A percentile compares a stretch with the other conserved stretches of the same genome.
Conservation (phyloP, 1,140 invertebrate species). For the Meteorus sp. region DNA sequence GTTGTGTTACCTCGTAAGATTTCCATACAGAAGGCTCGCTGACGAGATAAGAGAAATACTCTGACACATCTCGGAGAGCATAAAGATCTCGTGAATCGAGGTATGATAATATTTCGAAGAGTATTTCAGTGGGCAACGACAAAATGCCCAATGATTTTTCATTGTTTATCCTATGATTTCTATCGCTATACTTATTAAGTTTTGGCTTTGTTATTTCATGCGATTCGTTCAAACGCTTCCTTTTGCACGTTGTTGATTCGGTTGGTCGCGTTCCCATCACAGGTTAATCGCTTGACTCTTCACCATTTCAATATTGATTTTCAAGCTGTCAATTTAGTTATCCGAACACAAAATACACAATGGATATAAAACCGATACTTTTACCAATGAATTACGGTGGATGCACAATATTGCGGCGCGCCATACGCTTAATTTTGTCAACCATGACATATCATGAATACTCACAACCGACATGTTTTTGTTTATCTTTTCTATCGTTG, state of each 20-base stretch:
- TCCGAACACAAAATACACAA: too few relatives aligned
- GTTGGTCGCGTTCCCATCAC: background rate
- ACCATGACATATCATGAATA: too few relatives aligned
- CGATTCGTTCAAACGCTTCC: background rate
- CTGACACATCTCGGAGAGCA: constrained; percentile 32
- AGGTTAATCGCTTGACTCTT: background rate
- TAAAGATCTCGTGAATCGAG: constrained; percentile 33
- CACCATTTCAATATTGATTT: background rate
- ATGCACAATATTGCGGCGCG: too few relatives aligned
- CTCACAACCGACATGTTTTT: too few relatives aligned
- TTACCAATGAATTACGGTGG: too few relatives aligned
- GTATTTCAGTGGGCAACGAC: constrained; percentile 38
- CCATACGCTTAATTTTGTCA: too few relatives aligned
- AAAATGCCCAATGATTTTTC: background rate
- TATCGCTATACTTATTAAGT: background rate
- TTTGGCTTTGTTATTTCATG: background rate
- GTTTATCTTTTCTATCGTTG: too few relatives aligned
- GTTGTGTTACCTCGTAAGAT: constrained; percentile 38
- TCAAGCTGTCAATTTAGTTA: background rate
- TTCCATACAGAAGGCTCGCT: constrained; percentile 39
- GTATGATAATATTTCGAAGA: constrained; percentile 39
- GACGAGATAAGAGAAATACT: constrained; percentile 31
- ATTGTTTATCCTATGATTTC: background rate
- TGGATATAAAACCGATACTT: too few relatives aligned
- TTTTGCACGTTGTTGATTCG: background rate